These are phyloP conservation scores for Isaurus tuberculatus DNA, from an alignment of 92 coral and sea anemone species.

Conservation along the genomic window DNA sequence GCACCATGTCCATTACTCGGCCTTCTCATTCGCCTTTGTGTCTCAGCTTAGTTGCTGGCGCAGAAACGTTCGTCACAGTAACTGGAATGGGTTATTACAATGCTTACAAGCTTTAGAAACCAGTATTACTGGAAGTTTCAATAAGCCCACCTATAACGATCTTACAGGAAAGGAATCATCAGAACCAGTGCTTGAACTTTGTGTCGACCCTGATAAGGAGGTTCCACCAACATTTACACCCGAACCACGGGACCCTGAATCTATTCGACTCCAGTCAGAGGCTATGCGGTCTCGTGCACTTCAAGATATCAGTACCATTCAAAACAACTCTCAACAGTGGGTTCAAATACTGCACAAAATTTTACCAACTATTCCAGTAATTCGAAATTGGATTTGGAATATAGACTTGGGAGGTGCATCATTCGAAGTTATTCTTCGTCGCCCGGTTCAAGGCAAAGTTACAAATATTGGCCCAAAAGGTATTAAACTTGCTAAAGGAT, in stretches of 20 bases:
- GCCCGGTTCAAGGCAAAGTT: constrained; percentile 81
- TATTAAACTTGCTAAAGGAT: constrained; percentile 90
- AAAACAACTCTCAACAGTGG: constrained; percentile 74
- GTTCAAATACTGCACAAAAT: constrained; percentile 75
- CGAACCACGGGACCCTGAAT: constrained; percentile 92
- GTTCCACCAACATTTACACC: constrained; percentile 83
- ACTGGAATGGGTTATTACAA: constrained; percentile 88
- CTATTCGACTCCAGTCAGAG: constrained; percentile 85
- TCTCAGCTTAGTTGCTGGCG: constrained; percentile 91
- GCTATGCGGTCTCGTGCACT: constrained; percentile 77
- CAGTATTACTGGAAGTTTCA: constrained; percentile 75
- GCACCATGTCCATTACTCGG: constrained; percentile 84
- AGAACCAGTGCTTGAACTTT: constrained; percentile 65
- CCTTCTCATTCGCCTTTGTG: constrained; percentile 90
- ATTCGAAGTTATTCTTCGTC: constrained; percentile 80
- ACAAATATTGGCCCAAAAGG: constrained; percentile 91
- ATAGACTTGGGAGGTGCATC: constrained; percentile 27
- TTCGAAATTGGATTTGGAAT: constrained; percentile 79
- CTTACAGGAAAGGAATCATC: constrained; percentile 64
- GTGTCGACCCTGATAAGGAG: constrained; percentile 80
- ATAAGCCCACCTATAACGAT: constrained; percentile 80
- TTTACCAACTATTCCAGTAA: constrained; percentile 88
- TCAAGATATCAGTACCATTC: constrained; percentile 63
- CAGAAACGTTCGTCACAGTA: constrained; percentile 68
- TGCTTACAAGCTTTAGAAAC: constrained; percentile 81